Percentiles rank a stretch among this genome's conserved stretches.
Conservation (phyloP, 2,113 vertebrate species). For the Sus scrofa region T2T-Sscrofa CM000829.6:40928001-40928500, state of each 20-base stretch:
- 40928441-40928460: not conserved
- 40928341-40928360: not conserved
- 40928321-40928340: not conserved
- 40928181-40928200: not conserved
- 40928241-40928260: not conserved
- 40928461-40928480: not conserved
- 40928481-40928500: not conserved
- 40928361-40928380: rapidly evolving
- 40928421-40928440: not conserved
- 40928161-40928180: not conserved
- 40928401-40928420: not conserved
- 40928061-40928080: not conserved
- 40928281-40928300: not conserved
- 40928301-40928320: not conserved
- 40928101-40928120: not conserved
- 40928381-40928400: not conserved
- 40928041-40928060: not conserved
- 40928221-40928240: not conserved
- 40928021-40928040: not conserved
- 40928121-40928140: not conserved
- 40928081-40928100: not conserved
- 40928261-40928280: not conserved
- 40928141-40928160: not conserved
- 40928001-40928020: not conserved
- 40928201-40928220: not conserved